Percentiles rank a stretch among this genome's conserved stretches.
Conservation (phyloP, 2,113 vertebrate species). For the Syngnathus scovelli region DNA sequence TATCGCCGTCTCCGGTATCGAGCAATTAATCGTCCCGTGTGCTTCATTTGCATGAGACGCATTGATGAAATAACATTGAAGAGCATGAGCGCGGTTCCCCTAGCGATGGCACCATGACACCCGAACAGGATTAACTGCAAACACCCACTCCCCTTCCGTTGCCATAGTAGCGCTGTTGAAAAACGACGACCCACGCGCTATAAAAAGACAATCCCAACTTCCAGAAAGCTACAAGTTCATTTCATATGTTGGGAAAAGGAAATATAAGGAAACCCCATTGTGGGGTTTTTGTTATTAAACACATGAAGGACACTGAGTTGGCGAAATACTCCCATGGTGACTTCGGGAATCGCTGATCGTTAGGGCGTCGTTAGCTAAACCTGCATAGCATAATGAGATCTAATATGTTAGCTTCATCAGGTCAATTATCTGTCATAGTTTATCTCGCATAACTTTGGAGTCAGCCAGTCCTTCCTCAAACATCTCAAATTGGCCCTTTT, state of each 20-base stretch:
- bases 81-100: constrained; percentile 28
- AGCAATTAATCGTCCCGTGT: background rate
- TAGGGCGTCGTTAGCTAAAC: background rate
- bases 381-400: background rate
- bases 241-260: background rate
- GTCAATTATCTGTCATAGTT: background rate
- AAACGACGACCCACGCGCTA: constrained; percentile 45
- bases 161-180: constrained; percentile 62
- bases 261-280: constrained; percentile 2
- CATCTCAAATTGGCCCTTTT: no score
- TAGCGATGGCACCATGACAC: constrained; percentile 60
- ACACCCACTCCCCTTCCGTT: constrained; percentile 64
- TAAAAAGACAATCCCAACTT: constrained; percentile 54
- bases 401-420: background rate
- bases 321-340: background rate
- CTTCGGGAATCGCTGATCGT: background rate
- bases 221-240: constrained; percentile 39
- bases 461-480: no score
- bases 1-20: background rate
- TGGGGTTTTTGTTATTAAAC: constrained; percentile 35
- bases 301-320: constrained; percentile 32
- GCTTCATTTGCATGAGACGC: background rate
- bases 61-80: constrained; percentile 36
- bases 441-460: no score
- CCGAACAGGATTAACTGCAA: constrained; percentile 57